Conservation (phyloP, 1,140 invertebrate genomes). For the Olivierus martensii region DNA sequence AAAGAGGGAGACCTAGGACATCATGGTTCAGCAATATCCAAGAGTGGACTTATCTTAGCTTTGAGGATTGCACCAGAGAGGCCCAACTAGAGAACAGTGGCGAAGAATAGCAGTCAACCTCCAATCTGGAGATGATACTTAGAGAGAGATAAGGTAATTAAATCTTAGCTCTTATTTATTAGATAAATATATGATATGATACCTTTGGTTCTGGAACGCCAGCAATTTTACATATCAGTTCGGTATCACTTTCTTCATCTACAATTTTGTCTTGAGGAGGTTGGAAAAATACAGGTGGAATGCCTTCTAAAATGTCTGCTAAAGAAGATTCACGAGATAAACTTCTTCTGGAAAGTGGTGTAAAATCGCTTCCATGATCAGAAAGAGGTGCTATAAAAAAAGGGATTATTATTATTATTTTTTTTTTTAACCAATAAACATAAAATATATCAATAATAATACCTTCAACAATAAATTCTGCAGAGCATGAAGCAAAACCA, state of each 20-base stretch:
- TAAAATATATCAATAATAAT: background rate
- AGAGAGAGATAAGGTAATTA: too few relatives aligned
- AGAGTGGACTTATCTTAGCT: too few relatives aligned
- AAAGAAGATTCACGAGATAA: conserved; percentile 76
- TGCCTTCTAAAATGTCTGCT: conserved; percentile 78
- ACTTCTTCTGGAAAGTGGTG: conserved; percentile 59
- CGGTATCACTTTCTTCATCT: conserved; percentile 60
- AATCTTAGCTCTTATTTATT: too few relatives aligned
- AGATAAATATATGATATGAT: too few relatives aligned
- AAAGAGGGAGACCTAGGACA: too few relatives aligned
- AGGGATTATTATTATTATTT: background rate
- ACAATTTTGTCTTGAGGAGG: conserved; percentile 71
- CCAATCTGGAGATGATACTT: too few relatives aligned
- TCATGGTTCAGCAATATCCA: too few relatives aligned
- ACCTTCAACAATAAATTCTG: conserved; percentile 69
- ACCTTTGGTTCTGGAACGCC: conserved; percentile 74
- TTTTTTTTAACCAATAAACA: background rate
- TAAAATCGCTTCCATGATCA: conserved; percentile 73
- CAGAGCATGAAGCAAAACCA: conserved; percentile 81
- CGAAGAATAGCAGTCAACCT: too few relatives aligned
- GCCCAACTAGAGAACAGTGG: too few relatives aligned
- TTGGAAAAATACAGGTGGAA: conserved; percentile 80
- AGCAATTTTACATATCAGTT: conserved; percentile 67
- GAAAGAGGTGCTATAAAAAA: conserved; percentile 48
- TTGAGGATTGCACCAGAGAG: too few relatives aligned